phyloP scores from a whole-genome alignment of 2,797 vertebrate genomes.

The Anisognathus igniventris region DNA sequence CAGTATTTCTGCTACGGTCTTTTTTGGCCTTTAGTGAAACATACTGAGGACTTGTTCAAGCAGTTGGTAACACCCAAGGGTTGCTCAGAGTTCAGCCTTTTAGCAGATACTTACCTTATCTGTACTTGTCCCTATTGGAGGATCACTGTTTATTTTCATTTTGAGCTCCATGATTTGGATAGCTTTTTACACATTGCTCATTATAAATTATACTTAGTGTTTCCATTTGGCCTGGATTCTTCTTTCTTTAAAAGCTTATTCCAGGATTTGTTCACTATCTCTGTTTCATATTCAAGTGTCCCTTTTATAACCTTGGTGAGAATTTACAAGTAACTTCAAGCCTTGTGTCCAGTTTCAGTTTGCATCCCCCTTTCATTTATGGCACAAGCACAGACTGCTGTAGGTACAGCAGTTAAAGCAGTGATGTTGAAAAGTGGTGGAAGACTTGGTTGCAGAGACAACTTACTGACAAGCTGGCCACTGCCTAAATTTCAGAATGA shows the following conservation, averaged over 20 bases:
- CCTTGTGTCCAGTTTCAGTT: constrained; percentile 3
- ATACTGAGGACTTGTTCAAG: background rate
- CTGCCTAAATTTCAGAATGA: background rate
- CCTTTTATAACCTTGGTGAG: constrained; percentile 51
- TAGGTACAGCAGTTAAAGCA: background rate
- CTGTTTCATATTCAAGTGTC: constrained; percentile 33
- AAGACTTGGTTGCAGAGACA: background rate
- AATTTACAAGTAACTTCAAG: constrained; percentile 48
- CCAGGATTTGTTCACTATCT: constrained; percentile 48
- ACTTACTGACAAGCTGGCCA: background rate
- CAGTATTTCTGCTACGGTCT: background rate
- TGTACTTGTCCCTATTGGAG: constrained; percentile 50
- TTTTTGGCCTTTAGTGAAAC: background rate
- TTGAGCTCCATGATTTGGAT: constrained; percentile 34
- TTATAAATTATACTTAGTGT: constrained; percentile 55
- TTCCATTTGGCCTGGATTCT: constrained; percentile 50
- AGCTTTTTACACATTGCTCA: constrained; percentile 36
- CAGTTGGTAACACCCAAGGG: background rate
- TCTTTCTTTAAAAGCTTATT: constrained; percentile 44
- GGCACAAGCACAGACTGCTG: background rate
- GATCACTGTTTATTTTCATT: constrained; percentile 64
- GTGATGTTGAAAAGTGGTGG: background rate
- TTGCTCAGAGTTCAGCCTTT: constrained; percentile 66
- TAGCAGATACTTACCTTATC: constrained; percentile 70
- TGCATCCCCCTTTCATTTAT: background rate